Conservation (phyloP, 2,113 vertebrate species). For the Charina bottae region DNA sequence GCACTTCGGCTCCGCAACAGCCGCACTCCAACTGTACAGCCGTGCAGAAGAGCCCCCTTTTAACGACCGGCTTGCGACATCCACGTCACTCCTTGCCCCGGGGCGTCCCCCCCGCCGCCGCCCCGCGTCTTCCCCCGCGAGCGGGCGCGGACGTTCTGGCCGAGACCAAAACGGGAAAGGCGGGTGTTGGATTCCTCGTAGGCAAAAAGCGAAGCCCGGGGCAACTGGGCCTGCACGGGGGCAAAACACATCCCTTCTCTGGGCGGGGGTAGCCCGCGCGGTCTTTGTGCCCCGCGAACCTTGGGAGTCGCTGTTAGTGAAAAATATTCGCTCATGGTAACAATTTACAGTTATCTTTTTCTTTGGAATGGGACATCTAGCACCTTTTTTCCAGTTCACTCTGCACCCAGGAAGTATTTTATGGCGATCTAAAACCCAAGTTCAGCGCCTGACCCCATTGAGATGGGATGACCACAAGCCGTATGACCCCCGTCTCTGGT, state of each 20-base stretch:
- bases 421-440: neutral
- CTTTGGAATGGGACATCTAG: neutral
- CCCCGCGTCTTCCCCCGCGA: neutral
- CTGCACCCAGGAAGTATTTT: neutral
- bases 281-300: neutral
- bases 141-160: neutral
- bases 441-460: neutral
- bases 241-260: neutral
- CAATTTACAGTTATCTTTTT: neutral
- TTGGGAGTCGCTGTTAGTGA: neutral
- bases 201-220: neutral
- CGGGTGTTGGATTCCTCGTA: neutral
- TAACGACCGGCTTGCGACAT: constrained; percentile 20
- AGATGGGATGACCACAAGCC: neutral
- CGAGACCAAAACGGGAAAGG: neutral
- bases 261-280: neutral
- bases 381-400: neutral
- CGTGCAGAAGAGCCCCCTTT: neutral
- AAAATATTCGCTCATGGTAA: neutral
- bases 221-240: no score
- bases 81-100: neutral
- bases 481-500: neutral
- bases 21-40: neutral
- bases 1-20: neutral
- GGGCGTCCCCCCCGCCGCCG: neutral